phyloP scores from a whole-genome alignment of 2,113 vertebrate species.

The Nothocercus julius region DNA sequence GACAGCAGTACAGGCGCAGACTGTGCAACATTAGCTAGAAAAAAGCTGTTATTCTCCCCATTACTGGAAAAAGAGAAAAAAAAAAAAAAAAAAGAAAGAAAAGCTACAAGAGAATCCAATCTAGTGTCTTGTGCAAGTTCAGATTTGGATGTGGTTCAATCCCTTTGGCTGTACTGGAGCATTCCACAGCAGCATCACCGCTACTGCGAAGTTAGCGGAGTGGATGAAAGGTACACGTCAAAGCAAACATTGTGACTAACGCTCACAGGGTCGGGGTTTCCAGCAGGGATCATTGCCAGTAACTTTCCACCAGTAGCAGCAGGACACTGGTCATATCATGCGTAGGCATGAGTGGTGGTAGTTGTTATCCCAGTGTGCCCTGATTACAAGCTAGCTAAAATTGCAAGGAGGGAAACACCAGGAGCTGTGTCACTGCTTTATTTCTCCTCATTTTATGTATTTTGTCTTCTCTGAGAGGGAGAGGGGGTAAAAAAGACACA shows the following conservation, averaged over 20 bases:
- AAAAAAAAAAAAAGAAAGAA: no score
- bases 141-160: background rate
- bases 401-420: background rate
- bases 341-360: background rate
- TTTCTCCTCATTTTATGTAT: background rate
- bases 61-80: no score
- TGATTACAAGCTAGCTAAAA: background rate
- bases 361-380: background rate
- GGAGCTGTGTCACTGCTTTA: rapidly evolving
- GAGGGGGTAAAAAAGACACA: rapidly evolving
- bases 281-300: background rate
- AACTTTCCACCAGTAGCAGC: background rate
- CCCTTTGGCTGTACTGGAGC: background rate
- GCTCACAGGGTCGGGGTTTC: background rate
- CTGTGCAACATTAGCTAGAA: background rate
- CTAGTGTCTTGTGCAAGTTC: background rate
- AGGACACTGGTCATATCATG: background rate
- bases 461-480: background rate
- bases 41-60: background rate
- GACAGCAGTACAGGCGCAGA: background rate
- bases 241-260: background rate
- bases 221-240: background rate
- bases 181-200: background rate
- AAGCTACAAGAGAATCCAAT: background rate
- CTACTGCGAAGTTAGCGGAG: background rate